Evolutionary conservation across 2,113 vertebrate genomes (phyloP), one percentile per base, ranked within the genome.

Genomic region (Globicephala melas): DNA sequence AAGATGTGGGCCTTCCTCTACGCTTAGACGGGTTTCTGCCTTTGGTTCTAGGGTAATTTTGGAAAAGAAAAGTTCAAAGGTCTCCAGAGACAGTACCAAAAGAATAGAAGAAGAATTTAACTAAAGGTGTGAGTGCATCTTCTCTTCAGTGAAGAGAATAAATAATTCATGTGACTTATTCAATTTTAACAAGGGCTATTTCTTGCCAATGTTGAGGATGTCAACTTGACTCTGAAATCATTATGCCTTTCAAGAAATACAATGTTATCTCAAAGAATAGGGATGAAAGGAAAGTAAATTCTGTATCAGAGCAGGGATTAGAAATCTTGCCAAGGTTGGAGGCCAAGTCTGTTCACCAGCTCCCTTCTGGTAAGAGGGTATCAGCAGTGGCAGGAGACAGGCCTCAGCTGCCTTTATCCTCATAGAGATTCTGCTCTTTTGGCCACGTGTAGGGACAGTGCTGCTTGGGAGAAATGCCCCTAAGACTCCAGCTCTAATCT

Each of bases 201-300:
- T 85, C 53, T 85, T 89, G 63, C 2, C 7, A 81, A 55, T 20
- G 10, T 31, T 65, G 44, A 14, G 41, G 15, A 88, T 21, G 25
- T 76, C 82, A 80, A 33, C 18, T 73, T 83, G 55, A 90, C 62
- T 84, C 94, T 93, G 92, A 93, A 96, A 77, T 92, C 84, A 79
- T 25, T 36, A 53, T 33, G 11, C 18, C 21, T 95, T 91, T 55
- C 79, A 87, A 97, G 44, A 97, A 90, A 73, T 70, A 44, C 68
- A 92, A 31, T 84, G 21, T 36, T 89, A 77, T 76, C 76, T 41
- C 23, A 90, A 3, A 79, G 53, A 93, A 77, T 20, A 60, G 47
- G 47, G 25, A 70, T 60, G 13, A 94, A 84, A 68, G 6, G 21
- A 38, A 83, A 97, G 55, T 6, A 67, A 89, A 77, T 71, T 94